A percentile compares a stretch with the other conserved stretches of the same genome.
Evolutionary conservation across 2,888 invertebrate genomes (phyloP).

Genomic region (Carcina quercana): DNA sequence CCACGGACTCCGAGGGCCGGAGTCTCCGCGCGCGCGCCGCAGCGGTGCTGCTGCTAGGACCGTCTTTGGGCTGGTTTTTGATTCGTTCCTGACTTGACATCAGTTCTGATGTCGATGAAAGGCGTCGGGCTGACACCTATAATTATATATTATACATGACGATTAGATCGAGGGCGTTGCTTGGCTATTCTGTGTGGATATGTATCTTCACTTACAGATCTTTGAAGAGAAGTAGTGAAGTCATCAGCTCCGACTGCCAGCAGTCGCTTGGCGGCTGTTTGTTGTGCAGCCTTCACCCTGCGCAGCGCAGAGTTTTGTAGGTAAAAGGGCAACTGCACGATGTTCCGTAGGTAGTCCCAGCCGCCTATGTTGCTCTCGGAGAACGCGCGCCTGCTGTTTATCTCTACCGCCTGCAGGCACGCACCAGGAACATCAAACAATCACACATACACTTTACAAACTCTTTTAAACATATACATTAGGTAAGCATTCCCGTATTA

Average conservation of each 20-base stretch:
- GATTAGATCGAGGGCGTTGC: too few relatives aligned
- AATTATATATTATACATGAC: too few relatives aligned
- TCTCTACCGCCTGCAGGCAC: conserved; percentile 87
- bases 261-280: conserved; percentile 76
- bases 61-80: conserved; percentile 77
- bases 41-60: conserved; percentile 45
- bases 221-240: conserved; percentile 60
- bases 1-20: conserved; percentile 90
- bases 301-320: conserved; percentile 96
- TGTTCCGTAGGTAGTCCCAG: conserved; percentile 94
- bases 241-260: conserved; percentile 72
- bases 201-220: conserved; percentile 65
- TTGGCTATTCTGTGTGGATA: too few relatives aligned
- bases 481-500: too few relatives aligned
- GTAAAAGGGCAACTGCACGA: conserved; percentile 98
- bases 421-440: not conserved
- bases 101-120: conserved; percentile 86
- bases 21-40: conserved; percentile 81
- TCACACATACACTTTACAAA: too few relatives aligned
- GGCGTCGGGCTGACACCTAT: conserved; percentile 81
- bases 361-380: conserved; percentile 96
- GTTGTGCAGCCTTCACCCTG: conserved; percentile 90
- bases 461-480: too few relatives aligned
- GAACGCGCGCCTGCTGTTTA: conserved; percentile 89
- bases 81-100: conserved; percentile 90